These are phyloP conservation scores for Hydropsyche tenuis DNA, from an alignment of 1,140 invertebrate genomes.

Conservation along the genomic window DNA sequence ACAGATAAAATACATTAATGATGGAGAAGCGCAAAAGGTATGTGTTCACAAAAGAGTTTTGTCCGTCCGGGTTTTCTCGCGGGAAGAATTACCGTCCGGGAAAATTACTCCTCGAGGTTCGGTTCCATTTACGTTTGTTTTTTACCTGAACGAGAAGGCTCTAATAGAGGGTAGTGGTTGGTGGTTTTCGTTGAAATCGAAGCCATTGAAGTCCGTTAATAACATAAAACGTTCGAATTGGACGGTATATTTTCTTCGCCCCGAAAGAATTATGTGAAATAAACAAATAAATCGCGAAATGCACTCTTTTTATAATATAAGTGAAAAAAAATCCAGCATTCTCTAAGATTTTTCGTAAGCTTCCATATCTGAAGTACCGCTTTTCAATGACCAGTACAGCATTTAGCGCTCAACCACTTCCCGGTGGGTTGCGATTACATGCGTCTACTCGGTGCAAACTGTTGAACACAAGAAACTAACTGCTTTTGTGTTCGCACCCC, in stretches of 20 bases:
- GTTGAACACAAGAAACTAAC: conserved; percentile 22
- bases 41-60: no score
- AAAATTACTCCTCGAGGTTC: conserved; percentile 30
- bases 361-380: no score
- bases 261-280: no score
- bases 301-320: no score
- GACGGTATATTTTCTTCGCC: not conserved
- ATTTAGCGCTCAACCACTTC: no score
- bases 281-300: no score
- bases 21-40: no score
- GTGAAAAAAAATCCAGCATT: no score
- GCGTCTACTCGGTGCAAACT: conserved; percentile 15
- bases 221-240: conserved; percentile 5
- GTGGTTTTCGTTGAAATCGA: not conserved
- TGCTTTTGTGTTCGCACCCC: conserved; percentile 8
- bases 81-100: conserved; percentile 1
- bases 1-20: no score
- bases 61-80: not conserved
- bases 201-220: not conserved
- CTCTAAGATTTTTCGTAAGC: no score
- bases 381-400: no score
- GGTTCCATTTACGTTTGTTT: conserved; percentile 30
- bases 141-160: conserved; percentile 4
- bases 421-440: not conserved
- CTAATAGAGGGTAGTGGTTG: not conserved